A percentile compares a stretch with the other conserved stretches of the same genome.
Conservation (phyloP, 2,113 vertebrate species). For the Andinoacara biseriatus region DNA sequence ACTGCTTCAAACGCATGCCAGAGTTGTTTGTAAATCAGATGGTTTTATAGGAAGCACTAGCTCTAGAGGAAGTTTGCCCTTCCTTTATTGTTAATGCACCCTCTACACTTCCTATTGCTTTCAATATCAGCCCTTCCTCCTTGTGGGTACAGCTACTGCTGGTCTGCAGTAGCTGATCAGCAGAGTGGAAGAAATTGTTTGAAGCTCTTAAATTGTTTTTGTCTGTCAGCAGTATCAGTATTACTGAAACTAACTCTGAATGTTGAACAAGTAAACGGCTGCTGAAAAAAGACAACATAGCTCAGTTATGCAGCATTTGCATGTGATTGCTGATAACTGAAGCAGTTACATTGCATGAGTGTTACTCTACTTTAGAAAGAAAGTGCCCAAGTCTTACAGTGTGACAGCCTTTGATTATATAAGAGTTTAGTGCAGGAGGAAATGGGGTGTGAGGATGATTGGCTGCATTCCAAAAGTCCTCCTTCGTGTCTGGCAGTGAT, state of each 20-base stretch:
- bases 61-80: constrained; percentile 35
- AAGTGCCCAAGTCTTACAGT: constrained; percentile 17
- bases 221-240: neutral
- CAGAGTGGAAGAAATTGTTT: neutral
- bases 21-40: constrained; percentile 5
- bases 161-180: neutral
- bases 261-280: neutral
- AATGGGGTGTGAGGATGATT: constrained; percentile 38
- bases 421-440: constrained; percentile 44
- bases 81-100: neutral
- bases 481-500: constrained; percentile 49
- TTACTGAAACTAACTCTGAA: neutral
- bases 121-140: constrained; percentile 39
- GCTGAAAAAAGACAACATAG: neutral
- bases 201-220: neutral
- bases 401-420: constrained; percentile 47
- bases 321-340: neutral
- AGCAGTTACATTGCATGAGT: neutral
- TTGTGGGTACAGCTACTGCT: constrained; percentile 42
- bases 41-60: constrained; percentile 7
- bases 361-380: neutral
- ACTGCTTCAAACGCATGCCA: neutral
- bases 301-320: neutral
- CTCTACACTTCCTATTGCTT: constrained; percentile 16
- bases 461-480: constrained; percentile 55